Evolutionary conservation across 2,113 vertebrate genomes (phyloP), one percentile per base, ranked within the genome.

Genomic region (Brachionichthys hirsutus): DNA sequence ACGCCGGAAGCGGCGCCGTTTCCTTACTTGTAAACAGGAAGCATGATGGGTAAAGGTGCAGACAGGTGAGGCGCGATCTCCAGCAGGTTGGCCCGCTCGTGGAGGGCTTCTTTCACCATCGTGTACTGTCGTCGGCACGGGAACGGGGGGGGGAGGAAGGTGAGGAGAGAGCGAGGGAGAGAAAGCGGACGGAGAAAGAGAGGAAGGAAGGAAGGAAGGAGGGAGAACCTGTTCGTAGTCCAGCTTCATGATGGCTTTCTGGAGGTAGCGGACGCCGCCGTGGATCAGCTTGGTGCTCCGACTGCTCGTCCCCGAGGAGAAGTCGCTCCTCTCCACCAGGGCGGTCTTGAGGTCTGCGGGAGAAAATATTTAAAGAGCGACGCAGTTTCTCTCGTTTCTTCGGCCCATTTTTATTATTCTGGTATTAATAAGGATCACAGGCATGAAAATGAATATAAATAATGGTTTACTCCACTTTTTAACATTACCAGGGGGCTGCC

Each of bases 281-380:
- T 99, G 97, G 89, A 99, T 96, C 77, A 99, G 92, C 88, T 99
- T 99, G 81, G 95, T 99, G 70, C 97, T 98, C 70, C 95, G 93
- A 87, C 97, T 99, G 93, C 96, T 99, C 35, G 97, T 98, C 73
- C 97, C 97, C 0, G 97, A 98, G 58, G 97, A 96, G 90, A 98
- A 99, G 89, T 99, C 95, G 80, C 90, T 92, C 85, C 94, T 93
- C 88, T 99, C 97, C 45, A 99, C 92, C 67, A 98, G 92, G 63
- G 97, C 97, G 67, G 95, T 98, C 90, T 94, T 97, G 35, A 99
- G 94, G 91, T 97, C 97, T 99, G 86, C n/a, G n/a, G n/a, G 50
- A 38, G 17, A 18, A 13, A 10, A n/a, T 13, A 2, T 13, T 12
- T 6, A 12, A 4, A 11, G 3, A 24, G 15, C 14, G 20, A 9